A percentile compares a stretch with the other conserved stretches of the same genome.
These are phyloP conservation scores for Gila orcuttii DNA, from an alignment of 2,113 vertebrate species.

Conservation along the genomic window DNA sequence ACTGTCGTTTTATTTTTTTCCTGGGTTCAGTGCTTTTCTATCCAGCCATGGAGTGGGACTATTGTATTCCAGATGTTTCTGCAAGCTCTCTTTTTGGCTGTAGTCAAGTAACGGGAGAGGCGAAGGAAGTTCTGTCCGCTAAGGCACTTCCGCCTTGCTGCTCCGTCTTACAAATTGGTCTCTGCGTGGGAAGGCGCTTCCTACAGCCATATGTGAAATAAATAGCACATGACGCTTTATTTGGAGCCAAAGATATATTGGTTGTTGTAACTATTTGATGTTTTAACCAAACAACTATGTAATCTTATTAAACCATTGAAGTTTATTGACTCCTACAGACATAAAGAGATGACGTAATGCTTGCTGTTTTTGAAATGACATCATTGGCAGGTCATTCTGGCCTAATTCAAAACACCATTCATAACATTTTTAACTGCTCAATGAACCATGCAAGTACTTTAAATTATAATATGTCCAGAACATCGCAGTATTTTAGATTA, in stretches of 20 bases:
- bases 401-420: constrained; percentile 19
- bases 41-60: constrained; percentile 67
- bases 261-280: not conserved
- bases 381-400: constrained; percentile 28
- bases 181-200: constrained; percentile 60
- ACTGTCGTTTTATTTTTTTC: constrained; percentile 60
- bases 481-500: not conserved
- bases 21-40: constrained; percentile 55
- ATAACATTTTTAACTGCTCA: not conserved
- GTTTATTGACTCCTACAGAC: constrained; percentile 32
- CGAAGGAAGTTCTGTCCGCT: constrained; percentile 69
- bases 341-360: constrained; percentile 31
- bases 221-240: constrained; percentile 68
- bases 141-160: constrained; percentile 69
- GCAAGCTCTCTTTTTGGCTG: constrained; percentile 66
- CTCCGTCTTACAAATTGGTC: constrained; percentile 58
- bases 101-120: constrained; percentile 63
- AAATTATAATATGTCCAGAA: not conserved
- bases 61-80: constrained; percentile 75
- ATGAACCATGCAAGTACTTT: not conserved
- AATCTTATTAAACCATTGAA: constrained; percentile 38
- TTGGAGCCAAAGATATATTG: constrained; percentile 56
- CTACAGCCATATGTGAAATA: constrained; percentile 62
- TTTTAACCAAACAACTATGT: constrained; percentile 8
- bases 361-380: constrained; percentile 20